Evolutionary conservation across 2,113 vertebrate species (phyloP), one percentile per base, ranked within the genome.

Genomic region (Cercocebus atys): DNA sequence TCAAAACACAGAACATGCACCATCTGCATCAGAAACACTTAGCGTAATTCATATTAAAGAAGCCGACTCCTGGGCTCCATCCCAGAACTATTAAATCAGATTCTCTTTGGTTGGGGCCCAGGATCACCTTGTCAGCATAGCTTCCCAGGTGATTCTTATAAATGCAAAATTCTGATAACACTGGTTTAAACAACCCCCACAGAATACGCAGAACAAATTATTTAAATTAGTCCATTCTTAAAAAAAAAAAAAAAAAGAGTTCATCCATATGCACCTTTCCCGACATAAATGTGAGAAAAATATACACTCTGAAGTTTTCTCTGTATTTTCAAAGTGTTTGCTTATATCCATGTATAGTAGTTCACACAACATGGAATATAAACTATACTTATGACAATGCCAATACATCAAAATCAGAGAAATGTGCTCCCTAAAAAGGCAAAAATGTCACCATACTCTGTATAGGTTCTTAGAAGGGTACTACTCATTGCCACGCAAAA

Each of bases 221-320:
- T 88, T 88, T 81, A 85, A 82, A 85, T 85, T 61, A 59, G 43
- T 47, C 64, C n/a, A 85, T 40, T 22, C 96, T 83, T 52, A 93
- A 79, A 32, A 47, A 76, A 75, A 7, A 47, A 45, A 43, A 75
- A 90, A 94, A 92, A 23, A 17, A 43, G 35, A 35, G 47, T 66
- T 47, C 17, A 92, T 50, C 23, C 59, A 52, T 32, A 25, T 7
- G 32, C 0, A 40, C 30, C 66, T 52, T 55, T 79, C n/a, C 64
- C 83, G 25, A 86, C 78, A 95, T 88, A 85, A 59, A 13, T 50
- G 52, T 66, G 25, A 83, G 84, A 47, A 86, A 88, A 91, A 52
- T 11, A 35, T 11, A 38, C 0, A 25, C 10, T 61, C 20, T 22
- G 3, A 57, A 73, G 22, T 93, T 61, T 57, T 55, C 35, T 66